These are phyloP conservation scores for Atrichornis clamosus DNA, from an alignment of 2,113 vertebrate species.

Conservation along the genomic window DNA sequence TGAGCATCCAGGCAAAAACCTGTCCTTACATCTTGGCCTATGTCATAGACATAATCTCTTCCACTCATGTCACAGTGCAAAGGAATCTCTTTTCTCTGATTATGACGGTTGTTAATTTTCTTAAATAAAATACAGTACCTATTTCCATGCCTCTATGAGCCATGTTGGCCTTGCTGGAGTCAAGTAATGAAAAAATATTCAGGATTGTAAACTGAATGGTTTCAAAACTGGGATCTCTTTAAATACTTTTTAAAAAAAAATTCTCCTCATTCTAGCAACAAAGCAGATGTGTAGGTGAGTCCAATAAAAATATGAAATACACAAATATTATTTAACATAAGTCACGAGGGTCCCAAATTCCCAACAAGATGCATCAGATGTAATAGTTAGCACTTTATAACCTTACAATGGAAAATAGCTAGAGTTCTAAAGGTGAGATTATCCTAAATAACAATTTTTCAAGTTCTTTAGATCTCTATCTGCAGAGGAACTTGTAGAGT, in stretches of 20 bases:
- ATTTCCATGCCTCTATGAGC: not conserved
- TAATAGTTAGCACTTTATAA: not conserved
- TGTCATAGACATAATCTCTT: not conserved
- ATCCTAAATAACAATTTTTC: conserved; percentile 29
- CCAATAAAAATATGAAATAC: conserved; percentile 64
- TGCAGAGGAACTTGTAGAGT: not conserved
- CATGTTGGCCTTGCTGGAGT: not conserved
- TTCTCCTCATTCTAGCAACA: conserved; percentile 29
- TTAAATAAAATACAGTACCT: not conserved
- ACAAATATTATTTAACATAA: conserved; percentile 64
- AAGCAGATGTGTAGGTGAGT: conserved; percentile 10
- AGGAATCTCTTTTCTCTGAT: not conserved
- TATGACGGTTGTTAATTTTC: not conserved
- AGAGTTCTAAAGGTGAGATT: conserved; percentile 34
- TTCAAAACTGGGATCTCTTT: conserved; percentile 29
- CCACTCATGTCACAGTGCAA: not conserved
- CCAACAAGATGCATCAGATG: conserved; percentile 9
- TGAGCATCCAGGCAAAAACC: not conserved
- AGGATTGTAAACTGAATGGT: not conserved
- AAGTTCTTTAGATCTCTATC: not conserved
- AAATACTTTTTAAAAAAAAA: conserved; percentile 18
- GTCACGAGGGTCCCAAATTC: conserved; percentile 43
- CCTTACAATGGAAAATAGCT: conserved; percentile 18
- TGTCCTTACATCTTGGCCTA: not conserved
- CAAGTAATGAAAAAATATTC: not conserved